phyloP scores from a whole-genome alignment of 2,113 vertebrate genomes.

The Thermophis baileyi region DNA sequence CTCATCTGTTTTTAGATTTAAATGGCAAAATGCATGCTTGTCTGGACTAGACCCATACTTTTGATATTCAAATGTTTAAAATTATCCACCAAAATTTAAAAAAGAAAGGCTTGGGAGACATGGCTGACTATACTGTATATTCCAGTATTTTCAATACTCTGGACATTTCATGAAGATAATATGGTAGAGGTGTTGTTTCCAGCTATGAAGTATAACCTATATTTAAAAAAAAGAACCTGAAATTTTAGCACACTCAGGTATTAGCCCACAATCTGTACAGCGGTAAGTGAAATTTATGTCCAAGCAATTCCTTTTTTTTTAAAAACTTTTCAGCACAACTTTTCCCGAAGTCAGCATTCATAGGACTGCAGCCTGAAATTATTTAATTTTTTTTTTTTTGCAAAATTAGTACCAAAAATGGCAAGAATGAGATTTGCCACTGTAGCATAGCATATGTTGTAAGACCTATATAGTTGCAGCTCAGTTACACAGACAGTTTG shows the following conservation, averaged over 20 bases:
- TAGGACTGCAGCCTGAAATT: neutral
- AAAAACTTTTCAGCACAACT: neutral
- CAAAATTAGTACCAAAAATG: neutral
- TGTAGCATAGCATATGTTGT: conserved; percentile 32
- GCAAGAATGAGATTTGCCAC: conserved; percentile 47
- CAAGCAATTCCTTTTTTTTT: neutral
- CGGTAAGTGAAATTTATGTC: neutral
- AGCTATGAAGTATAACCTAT: conserved; percentile 39
- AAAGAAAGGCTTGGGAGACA: neutral
- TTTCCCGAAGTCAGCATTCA: neutral
- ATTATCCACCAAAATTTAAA: neutral
- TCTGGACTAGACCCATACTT: neutral
- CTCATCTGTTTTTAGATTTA: neutral
- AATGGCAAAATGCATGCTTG: neutral
- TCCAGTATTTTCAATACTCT: neutral
- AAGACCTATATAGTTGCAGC: conserved; percentile 1
- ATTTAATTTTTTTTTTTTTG: neutral
- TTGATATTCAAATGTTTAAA: neutral
- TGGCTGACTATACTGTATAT: neutral
- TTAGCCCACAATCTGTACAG: neutral
- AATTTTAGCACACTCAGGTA: neutral
- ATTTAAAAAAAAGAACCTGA: neutral
- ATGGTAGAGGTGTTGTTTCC: neutral
- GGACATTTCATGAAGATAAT: neutral
- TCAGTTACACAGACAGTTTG: neutral